Conservation (phyloP, 1,140 invertebrate species). For the Eupeodes corollae region DNA sequence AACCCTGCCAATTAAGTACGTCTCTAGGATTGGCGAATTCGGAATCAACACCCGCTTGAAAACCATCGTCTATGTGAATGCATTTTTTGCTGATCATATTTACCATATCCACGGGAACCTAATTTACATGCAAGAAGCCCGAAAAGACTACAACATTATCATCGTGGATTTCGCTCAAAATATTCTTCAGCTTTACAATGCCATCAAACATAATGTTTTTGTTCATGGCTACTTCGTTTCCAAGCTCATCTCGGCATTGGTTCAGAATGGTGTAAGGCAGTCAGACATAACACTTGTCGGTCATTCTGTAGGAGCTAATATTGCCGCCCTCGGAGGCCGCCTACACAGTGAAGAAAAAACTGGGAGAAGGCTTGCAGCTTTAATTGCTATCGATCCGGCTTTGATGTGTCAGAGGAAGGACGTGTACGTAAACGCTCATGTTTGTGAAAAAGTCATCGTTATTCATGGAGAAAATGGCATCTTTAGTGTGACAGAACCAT, state of each 20-base stretch:
- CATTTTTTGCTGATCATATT: conserved; percentile 23
- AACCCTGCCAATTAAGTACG: conserved; percentile 22
- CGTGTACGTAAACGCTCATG: conserved; percentile 18
- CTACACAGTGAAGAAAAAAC: conserved; percentile 15
- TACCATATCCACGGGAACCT: conserved; percentile 31
- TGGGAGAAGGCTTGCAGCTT: conserved; percentile 6
- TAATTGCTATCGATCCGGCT: conserved; percentile 31
- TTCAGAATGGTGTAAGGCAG: conserved; percentile 13
- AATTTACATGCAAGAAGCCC: conserved; percentile 17
- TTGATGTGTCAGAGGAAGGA: conserved; percentile 27
- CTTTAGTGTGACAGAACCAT: conserved; percentile 23
- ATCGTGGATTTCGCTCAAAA: conserved; percentile 27
- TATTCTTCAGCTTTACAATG: conserved; percentile 26
- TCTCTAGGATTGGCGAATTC: conserved; percentile 23
- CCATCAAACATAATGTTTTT: conserved; percentile 24
- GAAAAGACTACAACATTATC: conserved; percentile 26
- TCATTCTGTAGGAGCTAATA: conserved; percentile 31
- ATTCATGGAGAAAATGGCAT: conserved; percentile 27
- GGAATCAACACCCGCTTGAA: conserved; percentile 24
- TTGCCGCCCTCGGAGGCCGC: conserved; percentile 23
- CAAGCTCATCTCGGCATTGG: conserved; percentile 15
- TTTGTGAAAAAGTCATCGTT: conserved; percentile 18
- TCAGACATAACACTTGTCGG: conserved; percentile 25
- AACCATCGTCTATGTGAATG: conserved; percentile 29
- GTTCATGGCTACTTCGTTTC: conserved; percentile 27